Evolutionary conservation across 2,113 vertebrate genomes (phyloP).

Genomic region (Anguilla japonica): DNA sequence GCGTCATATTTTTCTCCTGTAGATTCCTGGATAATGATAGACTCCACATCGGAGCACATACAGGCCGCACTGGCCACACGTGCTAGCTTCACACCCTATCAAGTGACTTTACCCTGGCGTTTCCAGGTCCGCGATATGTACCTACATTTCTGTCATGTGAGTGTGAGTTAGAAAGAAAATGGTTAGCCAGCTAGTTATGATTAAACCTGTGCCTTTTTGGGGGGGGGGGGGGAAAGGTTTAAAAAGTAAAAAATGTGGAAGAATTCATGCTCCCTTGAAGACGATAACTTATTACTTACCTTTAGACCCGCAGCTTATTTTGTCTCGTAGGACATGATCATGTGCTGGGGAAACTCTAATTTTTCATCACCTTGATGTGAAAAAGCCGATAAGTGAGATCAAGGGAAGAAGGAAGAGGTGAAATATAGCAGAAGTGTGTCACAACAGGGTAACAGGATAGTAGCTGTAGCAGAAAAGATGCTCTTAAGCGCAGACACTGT

Average conservation of each 20-base stretch:
- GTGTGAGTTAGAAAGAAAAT: not conserved
- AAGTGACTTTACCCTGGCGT: not conserved
- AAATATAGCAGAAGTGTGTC: not conserved
- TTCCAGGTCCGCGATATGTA: not conserved
- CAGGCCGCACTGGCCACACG: not conserved
- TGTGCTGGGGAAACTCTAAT: not conserved
- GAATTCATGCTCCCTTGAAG: not conserved
- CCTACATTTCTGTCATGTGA: not conserved
- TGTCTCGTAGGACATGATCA: not conserved
- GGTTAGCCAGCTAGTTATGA: not conserved
- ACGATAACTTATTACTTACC: not conserved
- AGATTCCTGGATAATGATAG: not conserved
- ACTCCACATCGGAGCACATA: not conserved
- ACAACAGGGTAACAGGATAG: not conserved
- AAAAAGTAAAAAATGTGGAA: not conserved
- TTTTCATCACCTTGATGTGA: slow-evolving; percentile 48
- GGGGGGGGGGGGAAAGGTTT: not conserved
- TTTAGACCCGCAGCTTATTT: not conserved
- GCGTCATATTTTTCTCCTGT: not conserved
- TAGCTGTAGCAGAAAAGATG: not conserved
- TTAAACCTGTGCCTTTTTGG: not conserved
- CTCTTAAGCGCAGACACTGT: not conserved
- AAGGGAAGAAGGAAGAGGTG: slow-evolving; percentile 24
- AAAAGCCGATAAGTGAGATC: slow-evolving; percentile 54
- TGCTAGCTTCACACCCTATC: not conserved